Base-by-base conservation (phyloP, 2,888 invertebrate genomes). In the Liodrosophila aerea region DNA sequence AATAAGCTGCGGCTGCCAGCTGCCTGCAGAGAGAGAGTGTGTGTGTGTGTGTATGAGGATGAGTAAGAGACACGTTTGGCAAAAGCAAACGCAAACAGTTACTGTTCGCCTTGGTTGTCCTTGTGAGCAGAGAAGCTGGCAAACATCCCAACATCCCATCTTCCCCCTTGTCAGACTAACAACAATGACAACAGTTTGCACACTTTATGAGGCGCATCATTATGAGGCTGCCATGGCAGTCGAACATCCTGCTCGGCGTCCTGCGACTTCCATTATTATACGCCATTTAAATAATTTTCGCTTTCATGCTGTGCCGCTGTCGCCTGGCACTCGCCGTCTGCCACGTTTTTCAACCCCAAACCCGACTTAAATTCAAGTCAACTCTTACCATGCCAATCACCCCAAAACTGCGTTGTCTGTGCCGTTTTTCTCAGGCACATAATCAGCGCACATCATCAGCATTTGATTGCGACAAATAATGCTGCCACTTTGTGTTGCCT, bases 381-480 rank as follows among this genome's bases (percentile, higher is more conserved):
- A 27, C 13, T n/a, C 29, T 13, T 16, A 8, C 30, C 9, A 37
- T 29, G 64, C 27, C 64, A 64, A 46, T 58, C 67, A 72, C 72
- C 72, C 71, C 50, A 22, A 44, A 16, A 5, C 16, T 16, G 13
- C 29, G 47, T 11, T 27, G 51, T 54, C 64, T 62, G 41, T 64
- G 73, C 59, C 73, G 76, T 60, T 69, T 76, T 83, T 81, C 81
- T 81, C 77, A 80, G 68, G 74, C 68, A 68, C 67, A 78, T 86
- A 86, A 87, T 87, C 88, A 87, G 69, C 76, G 87, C 81, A 84
- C 85, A 87, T 88, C 87, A 88, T 88, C 88, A 88, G 81, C 76
- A 73, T 86, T 88, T 88, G 88, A 88, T 87, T 87, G 88, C 88
- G 87, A 87, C 88, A 88, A 88, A 88, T 88, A 88, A 88, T 88